A percentile compares a stretch with the other conserved stretches of the same genome.
phyloP scores from a whole-genome alignment of 2,113 vertebrate species.

The Phalacrocorax brasilianus region DNA sequence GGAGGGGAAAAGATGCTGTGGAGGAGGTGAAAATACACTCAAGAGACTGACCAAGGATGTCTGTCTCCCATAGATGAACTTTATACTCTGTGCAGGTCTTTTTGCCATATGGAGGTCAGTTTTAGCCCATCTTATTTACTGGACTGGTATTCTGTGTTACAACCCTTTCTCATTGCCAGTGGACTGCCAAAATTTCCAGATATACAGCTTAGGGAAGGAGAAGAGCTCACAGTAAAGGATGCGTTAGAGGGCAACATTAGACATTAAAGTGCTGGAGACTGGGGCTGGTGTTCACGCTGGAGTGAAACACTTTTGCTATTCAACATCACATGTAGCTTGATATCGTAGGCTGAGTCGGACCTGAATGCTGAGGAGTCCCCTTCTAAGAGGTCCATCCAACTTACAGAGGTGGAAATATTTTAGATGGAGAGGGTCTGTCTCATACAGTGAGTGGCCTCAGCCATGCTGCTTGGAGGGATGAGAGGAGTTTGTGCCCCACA shows the following conservation, averaged over 20 bases:
- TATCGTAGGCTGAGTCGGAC: neutral
- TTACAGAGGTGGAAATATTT: neutral
- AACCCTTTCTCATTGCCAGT: neutral
- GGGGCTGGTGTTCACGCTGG: neutral
- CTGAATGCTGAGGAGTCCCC: neutral
- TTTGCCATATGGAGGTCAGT: neutral
- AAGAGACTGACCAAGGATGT: neutral
- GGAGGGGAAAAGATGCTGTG: too few relatives aligned
- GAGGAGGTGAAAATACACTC: neutral
- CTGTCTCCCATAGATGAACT: neutral
- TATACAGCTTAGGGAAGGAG: neutral
- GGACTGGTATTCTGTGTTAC: neutral
- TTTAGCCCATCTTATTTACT: neutral
- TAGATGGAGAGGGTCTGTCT: neutral
- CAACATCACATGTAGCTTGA: fast-evolving
- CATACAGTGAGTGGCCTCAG: neutral
- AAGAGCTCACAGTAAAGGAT: neutral
- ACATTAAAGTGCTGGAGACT: neutral
- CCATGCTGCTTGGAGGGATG: neutral
- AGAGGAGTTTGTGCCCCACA: neutral
- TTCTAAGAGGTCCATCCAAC: neutral
- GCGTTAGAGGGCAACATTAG: neutral
- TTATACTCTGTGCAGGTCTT: neutral
- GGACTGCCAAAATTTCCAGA: neutral
- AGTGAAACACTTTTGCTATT: neutral